phyloP scores from a whole-genome alignment of 35 echinoderm and acorn worm species.

The Chiridota heheva region DNA sequence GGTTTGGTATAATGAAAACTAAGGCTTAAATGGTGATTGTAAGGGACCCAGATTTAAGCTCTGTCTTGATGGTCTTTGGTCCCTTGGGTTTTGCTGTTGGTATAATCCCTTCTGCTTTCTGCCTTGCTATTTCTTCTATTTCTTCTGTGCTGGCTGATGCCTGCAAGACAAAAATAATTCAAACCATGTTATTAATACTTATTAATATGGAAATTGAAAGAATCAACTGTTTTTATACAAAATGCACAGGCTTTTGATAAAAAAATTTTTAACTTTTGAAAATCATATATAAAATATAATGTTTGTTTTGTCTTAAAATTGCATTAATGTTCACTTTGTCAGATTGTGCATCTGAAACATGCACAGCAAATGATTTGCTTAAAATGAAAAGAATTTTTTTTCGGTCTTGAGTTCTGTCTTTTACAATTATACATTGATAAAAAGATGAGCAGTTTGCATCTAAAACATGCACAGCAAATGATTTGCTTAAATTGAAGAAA shows the following conservation, averaged over 20 bases:
- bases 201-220: neutral
- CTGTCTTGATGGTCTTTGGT: slow-evolving; percentile 67
- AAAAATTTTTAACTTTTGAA: neutral
- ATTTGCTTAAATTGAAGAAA: too few relatives aligned
- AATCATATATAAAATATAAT: neutral
- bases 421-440: too few relatives aligned
- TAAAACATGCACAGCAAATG: too few relatives aligned
- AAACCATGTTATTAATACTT: neutral
- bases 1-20: neutral
- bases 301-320: neutral
- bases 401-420: too few relatives aligned
- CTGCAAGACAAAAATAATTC: slow-evolving; percentile 31
- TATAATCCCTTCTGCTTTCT: slow-evolving; percentile 54
- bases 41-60: slow-evolving; percentile 63
- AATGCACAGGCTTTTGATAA: neutral
- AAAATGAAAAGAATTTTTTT: too few relatives aligned
- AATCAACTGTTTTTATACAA: neutral
- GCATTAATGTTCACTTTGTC: neutral
- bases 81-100: slow-evolving; percentile 34
- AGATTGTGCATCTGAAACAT: neutral
- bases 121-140: slow-evolving; percentile 58
- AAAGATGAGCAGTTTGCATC: too few relatives aligned
- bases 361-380: too few relatives aligned
- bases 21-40: slow-evolving; percentile 57
- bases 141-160: slow-evolving; percentile 75